Percentiles rank a stretch among this genome's conserved stretches.
Conservation (phyloP, 2,888 invertebrate genomes). For the Pristionchus arcanus region DNA sequence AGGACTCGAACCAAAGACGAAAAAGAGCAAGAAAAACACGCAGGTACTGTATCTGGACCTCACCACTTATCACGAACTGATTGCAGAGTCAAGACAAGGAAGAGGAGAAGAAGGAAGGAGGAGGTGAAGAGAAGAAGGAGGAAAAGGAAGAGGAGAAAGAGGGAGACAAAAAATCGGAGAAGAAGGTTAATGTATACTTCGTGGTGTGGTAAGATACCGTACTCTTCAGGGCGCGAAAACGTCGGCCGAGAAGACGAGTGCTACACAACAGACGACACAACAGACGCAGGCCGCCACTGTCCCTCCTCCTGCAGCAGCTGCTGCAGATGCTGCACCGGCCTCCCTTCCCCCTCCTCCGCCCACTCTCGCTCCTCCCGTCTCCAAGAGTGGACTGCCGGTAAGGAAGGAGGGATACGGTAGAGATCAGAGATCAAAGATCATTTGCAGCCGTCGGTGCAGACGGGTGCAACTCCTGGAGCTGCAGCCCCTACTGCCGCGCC, state of each 20-base stretch:
- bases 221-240: not conserved
- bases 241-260: not conserved
- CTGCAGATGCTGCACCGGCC: not conserved
- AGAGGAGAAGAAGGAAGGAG: not conserved
- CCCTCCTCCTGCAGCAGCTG: not conserved
- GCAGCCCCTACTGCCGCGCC: not conserved
- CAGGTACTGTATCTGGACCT: not conserved
- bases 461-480: not conserved
- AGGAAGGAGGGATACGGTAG: not conserved
- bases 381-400: not conserved
- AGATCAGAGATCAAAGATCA: not conserved
- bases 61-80: not conserved
- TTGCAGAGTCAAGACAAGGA: constrained; percentile 12
- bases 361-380: not conserved
- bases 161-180: constrained; percentile 9
- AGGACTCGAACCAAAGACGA: not conserved
- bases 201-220: not conserved
- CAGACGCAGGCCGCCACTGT: not conserved
- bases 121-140: constrained; percentile 10
- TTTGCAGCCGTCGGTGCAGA: not conserved
- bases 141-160: constrained; percentile 27
- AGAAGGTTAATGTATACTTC: constrained; percentile 10
- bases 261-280: not conserved
- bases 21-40: constrained; percentile 22
- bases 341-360: not conserved